phyloP scores from a whole-genome alignment of 1,140 invertebrate genomes.

The Eupristina koningsbergeri region DNA sequence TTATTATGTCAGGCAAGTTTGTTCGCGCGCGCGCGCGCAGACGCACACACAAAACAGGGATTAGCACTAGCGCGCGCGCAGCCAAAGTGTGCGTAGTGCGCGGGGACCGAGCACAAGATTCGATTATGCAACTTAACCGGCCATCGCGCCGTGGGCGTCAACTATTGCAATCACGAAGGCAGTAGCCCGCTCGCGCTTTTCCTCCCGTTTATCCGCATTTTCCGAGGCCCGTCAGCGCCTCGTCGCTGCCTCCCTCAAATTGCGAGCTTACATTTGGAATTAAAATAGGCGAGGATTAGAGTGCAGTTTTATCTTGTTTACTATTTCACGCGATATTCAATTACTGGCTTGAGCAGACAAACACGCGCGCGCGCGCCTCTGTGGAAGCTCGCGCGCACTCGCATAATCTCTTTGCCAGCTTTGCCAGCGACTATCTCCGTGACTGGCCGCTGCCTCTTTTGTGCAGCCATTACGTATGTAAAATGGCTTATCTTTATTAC shows the following conservation, averaged over 20 bases:
- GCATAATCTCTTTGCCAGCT: not conserved
- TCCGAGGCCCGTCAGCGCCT: not conserved
- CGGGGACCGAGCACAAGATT: not conserved
- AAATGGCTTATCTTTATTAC: not conserved
- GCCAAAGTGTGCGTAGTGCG: not conserved
- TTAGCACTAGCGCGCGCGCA: too few species aligned
- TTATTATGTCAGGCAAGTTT: not conserved
- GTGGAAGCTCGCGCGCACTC: too few species aligned
- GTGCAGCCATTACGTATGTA: not conserved
- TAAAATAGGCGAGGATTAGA: not conserved
- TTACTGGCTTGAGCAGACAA: not conserved
- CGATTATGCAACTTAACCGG: constrained; percentile 17
- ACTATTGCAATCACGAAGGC: not conserved
- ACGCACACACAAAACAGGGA: too few species aligned
- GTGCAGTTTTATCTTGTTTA: constrained; percentile 34
- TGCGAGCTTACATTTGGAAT: not conserved
- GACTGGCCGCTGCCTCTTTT: not conserved
- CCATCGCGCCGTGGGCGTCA: constrained; percentile 13
- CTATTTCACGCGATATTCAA: constrained; percentile 2
- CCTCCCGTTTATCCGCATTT: not conserved
- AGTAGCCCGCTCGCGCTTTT: not conserved
- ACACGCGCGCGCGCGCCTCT: not conserved
- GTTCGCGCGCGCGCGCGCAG: not conserved
- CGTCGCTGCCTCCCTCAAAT: not conserved
- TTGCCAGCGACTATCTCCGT: not conserved